phyloP scores from a whole-genome alignment of 2,797 vertebrate genomes.

The Petrocephalus schoutedeni region DNA sequence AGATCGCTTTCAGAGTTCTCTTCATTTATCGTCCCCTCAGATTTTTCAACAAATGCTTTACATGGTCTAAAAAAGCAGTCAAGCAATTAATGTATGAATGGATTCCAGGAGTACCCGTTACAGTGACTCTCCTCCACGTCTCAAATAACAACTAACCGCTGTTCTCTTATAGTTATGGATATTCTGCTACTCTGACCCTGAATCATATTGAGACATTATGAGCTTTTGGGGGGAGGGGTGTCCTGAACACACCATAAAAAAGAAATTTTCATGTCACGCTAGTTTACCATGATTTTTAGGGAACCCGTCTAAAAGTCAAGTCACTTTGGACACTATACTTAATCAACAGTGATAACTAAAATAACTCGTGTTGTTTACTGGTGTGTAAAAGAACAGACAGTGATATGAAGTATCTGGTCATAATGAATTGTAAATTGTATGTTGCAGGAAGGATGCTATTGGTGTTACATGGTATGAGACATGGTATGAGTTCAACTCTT shows the following conservation, averaged over 20 bases:
- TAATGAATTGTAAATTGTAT: constrained; percentile 5
- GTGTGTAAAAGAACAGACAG: neutral
- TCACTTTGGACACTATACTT: neutral
- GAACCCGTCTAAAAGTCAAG: neutral
- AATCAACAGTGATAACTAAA: neutral
- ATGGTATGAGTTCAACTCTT: neutral
- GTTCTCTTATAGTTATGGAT: neutral
- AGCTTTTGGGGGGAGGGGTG: neutral
- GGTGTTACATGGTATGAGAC: neutral
- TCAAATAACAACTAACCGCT: constrained; percentile 25
- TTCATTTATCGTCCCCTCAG: neutral
- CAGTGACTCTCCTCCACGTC: neutral
- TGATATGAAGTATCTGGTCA: neutral
- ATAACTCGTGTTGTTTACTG: neutral
- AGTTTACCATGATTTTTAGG: neutral
- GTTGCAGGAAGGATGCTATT: neutral
- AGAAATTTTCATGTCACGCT: neutral
- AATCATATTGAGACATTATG: neutral
- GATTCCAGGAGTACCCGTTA: neutral
- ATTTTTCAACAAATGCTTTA: constrained; percentile 20
- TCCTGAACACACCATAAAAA: no score
- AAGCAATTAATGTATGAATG: neutral
- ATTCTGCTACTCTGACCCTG: neutral
- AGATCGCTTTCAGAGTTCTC: constrained; percentile 35
- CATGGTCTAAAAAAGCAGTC: neutral